These are phyloP conservation scores for Paraescarpia echinospica DNA, from an alignment of 1,140 invertebrate species.

Conservation along the genomic window DNA sequence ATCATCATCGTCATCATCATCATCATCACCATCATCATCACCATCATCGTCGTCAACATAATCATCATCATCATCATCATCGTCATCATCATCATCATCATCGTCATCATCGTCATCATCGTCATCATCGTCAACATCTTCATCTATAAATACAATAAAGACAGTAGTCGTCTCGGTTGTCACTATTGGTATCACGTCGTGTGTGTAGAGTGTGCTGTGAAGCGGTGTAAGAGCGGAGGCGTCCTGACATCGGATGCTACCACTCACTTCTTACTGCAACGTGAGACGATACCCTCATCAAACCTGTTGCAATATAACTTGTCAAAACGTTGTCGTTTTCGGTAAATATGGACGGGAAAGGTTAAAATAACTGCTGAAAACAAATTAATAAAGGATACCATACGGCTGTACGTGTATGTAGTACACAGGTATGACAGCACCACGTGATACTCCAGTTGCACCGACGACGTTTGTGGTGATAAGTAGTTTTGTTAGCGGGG, in stretches of 20 bases:
- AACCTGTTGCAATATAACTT: background rate
- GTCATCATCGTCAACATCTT: background rate
- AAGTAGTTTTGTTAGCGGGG: no score
- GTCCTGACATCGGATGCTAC: background rate
- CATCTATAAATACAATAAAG: background rate
- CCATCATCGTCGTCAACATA: background rate
- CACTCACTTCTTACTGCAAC: background rate
- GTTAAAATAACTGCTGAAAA: background rate
- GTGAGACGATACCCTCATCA: background rate
- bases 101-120: constrained; percentile 20
- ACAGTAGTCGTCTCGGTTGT: background rate
- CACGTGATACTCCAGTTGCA: no score
- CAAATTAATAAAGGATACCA: background rate
- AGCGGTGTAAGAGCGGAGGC: background rate
- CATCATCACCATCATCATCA: constrained; percentile 14
- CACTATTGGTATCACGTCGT: background rate
- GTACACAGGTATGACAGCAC: no score
- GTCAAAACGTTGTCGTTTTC: background rate
- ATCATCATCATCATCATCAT: background rate
- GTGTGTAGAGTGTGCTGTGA: background rate
- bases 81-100: constrained; percentile 4
- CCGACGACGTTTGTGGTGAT: no score
- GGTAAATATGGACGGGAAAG: background rate
- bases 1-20: constrained; percentile 8
- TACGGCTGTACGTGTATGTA: no score